Percentiles rank a stretch among this genome's conserved stretches.
phyloP scores from a whole-genome alignment of 2,113 vertebrate species.

The Pseudorhombus dupliciocellatus region DNA sequence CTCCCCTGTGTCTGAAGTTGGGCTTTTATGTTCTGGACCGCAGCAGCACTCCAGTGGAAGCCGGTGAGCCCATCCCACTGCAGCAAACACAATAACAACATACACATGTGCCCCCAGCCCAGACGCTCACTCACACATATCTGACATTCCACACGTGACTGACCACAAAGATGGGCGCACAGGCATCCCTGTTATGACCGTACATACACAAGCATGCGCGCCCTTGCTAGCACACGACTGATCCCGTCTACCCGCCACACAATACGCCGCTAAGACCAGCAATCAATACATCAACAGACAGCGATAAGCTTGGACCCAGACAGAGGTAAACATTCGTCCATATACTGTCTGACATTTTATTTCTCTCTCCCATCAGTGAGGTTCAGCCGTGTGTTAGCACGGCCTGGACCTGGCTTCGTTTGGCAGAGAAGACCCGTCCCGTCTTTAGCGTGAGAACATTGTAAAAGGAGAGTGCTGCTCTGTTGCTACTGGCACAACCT shows the following conservation, averaged over 20 bases:
- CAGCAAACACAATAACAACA: conserved; percentile 56
- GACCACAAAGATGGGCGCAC: conserved; percentile 64
- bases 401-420: background rate
- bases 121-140: conserved; percentile 72
- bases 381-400: background rate
- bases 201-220: conserved; percentile 45
- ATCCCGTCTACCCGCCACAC: conserved; percentile 58
- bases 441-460: conserved; percentile 27
- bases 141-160: conserved; percentile 76
- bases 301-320: conserved; percentile 61
- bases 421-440: background rate
- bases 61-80: conserved; percentile 12
- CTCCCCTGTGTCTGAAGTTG: background rate
- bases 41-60: conserved; percentile 8
- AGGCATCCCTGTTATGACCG: conserved; percentile 65
- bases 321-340: conserved; percentile 57
- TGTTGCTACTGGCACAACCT: conserved; percentile 38
- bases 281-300: conserved; percentile 55
- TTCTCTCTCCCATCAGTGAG: background rate
- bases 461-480: conserved; percentile 21
- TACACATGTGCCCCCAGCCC: conserved; percentile 39
- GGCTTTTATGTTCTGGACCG: background rate
- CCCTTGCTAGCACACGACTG: conserved; percentile 58
- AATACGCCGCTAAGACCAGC: conserved; percentile 57
- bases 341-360: conserved; percentile 16